Percentiles rank a stretch among this genome's conserved stretches.
phyloP scores from a whole-genome alignment of 2,888 invertebrate genomes.

The Agonopterix alstromeriana region DNA sequence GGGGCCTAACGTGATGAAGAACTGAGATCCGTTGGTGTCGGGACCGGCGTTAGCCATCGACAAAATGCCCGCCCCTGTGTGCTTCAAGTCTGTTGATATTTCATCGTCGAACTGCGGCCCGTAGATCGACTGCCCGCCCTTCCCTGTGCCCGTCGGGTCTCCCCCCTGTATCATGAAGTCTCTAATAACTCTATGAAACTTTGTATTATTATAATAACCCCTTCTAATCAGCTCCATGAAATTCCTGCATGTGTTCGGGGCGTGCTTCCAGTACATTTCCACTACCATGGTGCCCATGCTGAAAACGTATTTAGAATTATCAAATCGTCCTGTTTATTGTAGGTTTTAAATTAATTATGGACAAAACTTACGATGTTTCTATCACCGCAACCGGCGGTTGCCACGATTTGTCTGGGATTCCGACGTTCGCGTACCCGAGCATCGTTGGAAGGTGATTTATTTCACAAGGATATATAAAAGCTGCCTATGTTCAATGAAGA shows the following conservation, averaged over 20 bases:
- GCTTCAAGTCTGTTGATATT: slow-evolving; percentile 94
- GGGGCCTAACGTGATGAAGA: slow-evolving; percentile 97
- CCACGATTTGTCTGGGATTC: slow-evolving; percentile 93
- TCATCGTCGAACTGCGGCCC: slow-evolving; percentile 97
- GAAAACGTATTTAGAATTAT: slow-evolving; percentile 25
- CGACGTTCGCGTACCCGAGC: slow-evolving; percentile 77
- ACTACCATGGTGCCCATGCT: slow-evolving; percentile 95
- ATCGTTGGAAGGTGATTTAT: slow-evolving; percentile 20
- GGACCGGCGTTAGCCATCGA: slow-evolving; percentile 99
- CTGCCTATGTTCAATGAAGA: too few relatives aligned
- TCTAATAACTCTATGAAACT: slow-evolving; percentile 96
- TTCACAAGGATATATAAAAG: too few relatives aligned
- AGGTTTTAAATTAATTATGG: background rate
- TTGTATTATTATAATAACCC: slow-evolving; percentile 97
- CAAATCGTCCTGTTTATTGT: background rate
- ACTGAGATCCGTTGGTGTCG: slow-evolving; percentile 97
- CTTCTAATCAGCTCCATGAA: slow-evolving; percentile 95
- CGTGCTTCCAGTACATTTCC: slow-evolving; percentile 99
- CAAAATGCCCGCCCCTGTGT: slow-evolving; percentile 92
- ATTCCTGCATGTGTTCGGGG: slow-evolving; percentile 97
- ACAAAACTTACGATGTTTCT: slow-evolving; percentile 86
- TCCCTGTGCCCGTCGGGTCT: slow-evolving; percentile 97
- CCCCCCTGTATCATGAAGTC: slow-evolving; percentile 97
- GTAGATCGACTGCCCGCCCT: slow-evolving; percentile 98
- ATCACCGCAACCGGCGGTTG: slow-evolving; percentile 89